These are phyloP conservation scores for Ictalurus furcatus DNA, from an alignment of 2,113 vertebrate species.

Conservation along the genomic window DNA sequence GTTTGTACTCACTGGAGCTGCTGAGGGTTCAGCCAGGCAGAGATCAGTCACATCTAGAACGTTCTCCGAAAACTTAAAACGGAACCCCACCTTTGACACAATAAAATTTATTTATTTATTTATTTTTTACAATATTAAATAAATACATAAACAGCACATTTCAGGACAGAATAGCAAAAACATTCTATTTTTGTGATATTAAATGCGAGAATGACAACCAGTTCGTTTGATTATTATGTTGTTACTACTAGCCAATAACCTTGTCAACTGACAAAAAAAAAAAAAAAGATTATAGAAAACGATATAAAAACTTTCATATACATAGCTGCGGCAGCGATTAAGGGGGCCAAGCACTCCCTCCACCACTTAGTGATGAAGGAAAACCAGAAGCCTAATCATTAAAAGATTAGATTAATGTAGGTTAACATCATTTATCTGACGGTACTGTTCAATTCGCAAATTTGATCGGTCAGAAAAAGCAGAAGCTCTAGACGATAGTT, in stretches of 20 bases:
- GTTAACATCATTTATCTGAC: not conserved
- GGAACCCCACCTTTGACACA: slow-evolving; percentile 41
- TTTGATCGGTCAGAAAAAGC: not conserved
- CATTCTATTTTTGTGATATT: not conserved
- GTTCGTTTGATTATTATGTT: not conserved
- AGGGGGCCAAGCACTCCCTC: not conserved
- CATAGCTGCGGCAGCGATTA: not conserved
- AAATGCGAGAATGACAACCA: not conserved
- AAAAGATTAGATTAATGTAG: not conserved
- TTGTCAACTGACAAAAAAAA: not conserved
- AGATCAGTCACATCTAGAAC: slow-evolving; percentile 60
- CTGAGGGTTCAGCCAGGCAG: slow-evolving; percentile 56
- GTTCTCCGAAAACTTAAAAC: slow-evolving; percentile 62
- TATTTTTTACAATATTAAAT: not conserved
- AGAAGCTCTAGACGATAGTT: not conserved
- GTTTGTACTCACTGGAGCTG: slow-evolving; percentile 57
- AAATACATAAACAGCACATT: not conserved
- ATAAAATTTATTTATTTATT: too few species aligned
- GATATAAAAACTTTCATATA: not conserved
- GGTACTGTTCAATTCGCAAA: not conserved
- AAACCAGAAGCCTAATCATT: not conserved
- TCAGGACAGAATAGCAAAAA: not conserved
- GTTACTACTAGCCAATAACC: too few species aligned
- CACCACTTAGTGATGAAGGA: not conserved
- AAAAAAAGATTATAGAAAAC: not conserved